Base-by-base conservation (phyloP, 2,113 vertebrate species). In the Nannobrachium achirus region DNA sequence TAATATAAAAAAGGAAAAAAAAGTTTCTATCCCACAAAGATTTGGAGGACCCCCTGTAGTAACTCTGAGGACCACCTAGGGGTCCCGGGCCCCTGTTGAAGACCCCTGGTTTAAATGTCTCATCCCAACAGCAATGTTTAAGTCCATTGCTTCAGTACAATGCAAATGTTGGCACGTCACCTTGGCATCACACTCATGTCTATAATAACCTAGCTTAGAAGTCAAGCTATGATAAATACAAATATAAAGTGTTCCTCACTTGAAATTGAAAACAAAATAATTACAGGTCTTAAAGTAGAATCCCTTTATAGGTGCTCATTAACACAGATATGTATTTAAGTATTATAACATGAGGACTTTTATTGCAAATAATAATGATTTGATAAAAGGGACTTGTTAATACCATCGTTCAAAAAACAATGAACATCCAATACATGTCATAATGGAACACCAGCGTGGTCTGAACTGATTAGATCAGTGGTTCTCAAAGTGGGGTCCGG, bases 311-410 rank as follows among this genome's bases (percentile, higher is more conserved):
- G 75, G 52, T 63, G 79, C 66, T 81, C 79, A 89, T 89, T 33
- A 85, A 89, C 70, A 80, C 75, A 86, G 76, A 84, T 87, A 56
- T 85, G 70, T 76, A 56, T 84, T 88, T 70, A 84, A 16, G 41
- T 79, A 80, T 82, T 86, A 77, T 81, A 84, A 89, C 85, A 88
- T 86, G 84, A 86, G 83, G 79, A 86, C 75, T 86, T 89, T 87
- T 89, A 91, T 89, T 91, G 86, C 84, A 91, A 91, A 90, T 89
- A 81, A 89, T 83, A 88, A 39, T 78, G 79, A 76, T 83, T 82
- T 10, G 73, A 86, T 86, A 86, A 82, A 87, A 88, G 82, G 87
- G 79, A 88, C 75, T 86, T 75, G 79, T 86, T 88, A 86, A 88
- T 85, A 84, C 78, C 82, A 86, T 90, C 81, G 77, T 81, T 76